These are phyloP conservation scores for Petrocephalus schoutedeni DNA, from an alignment of 2,797 vertebrate genomes.

Conservation along the genomic window DNA sequence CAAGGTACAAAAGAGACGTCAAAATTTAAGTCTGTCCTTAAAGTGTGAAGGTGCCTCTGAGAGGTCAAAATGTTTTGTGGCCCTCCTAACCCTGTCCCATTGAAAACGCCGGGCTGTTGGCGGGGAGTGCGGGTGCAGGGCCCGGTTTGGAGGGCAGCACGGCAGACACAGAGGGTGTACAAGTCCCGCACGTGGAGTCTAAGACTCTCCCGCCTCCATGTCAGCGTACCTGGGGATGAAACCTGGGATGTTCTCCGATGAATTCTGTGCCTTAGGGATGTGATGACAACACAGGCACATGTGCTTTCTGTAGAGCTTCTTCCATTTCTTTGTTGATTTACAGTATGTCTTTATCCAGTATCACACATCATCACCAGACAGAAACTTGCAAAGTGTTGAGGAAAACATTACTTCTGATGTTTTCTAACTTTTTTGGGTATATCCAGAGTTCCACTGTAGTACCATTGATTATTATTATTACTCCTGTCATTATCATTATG, in stretches of 20 bases:
- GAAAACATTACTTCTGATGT: slow-evolving; percentile 39
- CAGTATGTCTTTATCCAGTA: slow-evolving; percentile 25
- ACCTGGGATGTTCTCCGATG: slow-evolving; percentile 19
- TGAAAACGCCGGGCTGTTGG: not conserved
- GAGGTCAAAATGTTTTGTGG: not conserved
- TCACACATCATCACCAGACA: slow-evolving; percentile 28
- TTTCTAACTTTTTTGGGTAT: slow-evolving; percentile 22
- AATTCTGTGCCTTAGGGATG: slow-evolving; percentile 19
- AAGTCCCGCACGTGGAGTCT: not conserved
- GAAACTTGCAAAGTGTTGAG: slow-evolving; percentile 22
- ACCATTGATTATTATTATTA: slow-evolving; percentile 30
- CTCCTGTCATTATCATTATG: slow-evolving; percentile 31
- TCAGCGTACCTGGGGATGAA: not conserved
- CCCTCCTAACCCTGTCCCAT: not conserved
- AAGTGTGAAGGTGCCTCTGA: not conserved
- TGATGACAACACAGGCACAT: slow-evolving; percentile 25
- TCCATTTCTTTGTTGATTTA: slow-evolving; percentile 26
- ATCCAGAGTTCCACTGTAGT: not conserved
- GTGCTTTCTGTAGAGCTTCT: not conserved
- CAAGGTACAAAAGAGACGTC: not conserved
- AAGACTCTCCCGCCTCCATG: not conserved
- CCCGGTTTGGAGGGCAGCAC: not conserved
- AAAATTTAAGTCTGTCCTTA: slow-evolving; percentile 15
- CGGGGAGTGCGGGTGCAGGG: not conserved
- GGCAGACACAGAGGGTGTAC: not conserved